Percentiles rank a stretch among this genome's conserved stretches.
These are phyloP conservation scores for Nemotelus nigrinus DNA, from an alignment of 2,888 invertebrate species.

Conservation along the genomic window DNA sequence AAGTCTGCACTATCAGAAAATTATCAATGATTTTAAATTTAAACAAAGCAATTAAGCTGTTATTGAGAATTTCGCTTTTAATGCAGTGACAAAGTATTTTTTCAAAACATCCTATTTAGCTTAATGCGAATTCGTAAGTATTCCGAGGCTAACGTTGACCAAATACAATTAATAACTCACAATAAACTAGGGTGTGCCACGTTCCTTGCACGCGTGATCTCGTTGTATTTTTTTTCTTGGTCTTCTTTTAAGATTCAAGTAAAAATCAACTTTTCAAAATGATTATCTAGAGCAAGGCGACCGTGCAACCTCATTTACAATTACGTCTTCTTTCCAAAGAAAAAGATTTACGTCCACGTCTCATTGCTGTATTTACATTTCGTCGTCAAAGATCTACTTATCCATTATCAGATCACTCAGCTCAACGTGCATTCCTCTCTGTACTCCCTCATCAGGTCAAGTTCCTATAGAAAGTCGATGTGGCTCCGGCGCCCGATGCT, in stretches of 20 bases:
- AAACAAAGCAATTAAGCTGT: too few species aligned
- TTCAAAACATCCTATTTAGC: too few species aligned
- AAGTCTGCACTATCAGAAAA: too few species aligned
- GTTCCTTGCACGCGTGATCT: too few species aligned
- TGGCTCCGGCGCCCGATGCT: background rate
- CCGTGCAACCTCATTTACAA: background rate
- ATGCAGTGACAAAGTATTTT: too few species aligned
- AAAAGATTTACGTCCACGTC: conserved; percentile 38
- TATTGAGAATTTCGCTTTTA: too few species aligned
- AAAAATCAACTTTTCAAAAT: background rate
- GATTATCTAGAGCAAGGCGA: conserved; percentile 35
- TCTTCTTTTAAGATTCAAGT: background rate
- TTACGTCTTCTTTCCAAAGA: conserved; percentile 5
- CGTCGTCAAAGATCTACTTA: conserved; percentile 28
- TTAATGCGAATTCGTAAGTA: too few species aligned
- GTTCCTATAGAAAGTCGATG: conserved; percentile 2
- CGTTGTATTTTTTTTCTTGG: too few species aligned
- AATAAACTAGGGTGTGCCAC: too few species aligned
- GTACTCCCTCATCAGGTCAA: conserved; percentile 5
- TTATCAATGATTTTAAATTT: too few species aligned
- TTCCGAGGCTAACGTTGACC: too few species aligned
- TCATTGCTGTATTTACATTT: conserved; percentile 23
- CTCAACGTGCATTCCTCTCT: background rate
- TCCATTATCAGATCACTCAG: background rate
- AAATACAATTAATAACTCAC: too few species aligned